phyloP scores from a whole-genome alignment of 2,888 invertebrate genomes.

The Cryptosula pallasiana region DNA sequence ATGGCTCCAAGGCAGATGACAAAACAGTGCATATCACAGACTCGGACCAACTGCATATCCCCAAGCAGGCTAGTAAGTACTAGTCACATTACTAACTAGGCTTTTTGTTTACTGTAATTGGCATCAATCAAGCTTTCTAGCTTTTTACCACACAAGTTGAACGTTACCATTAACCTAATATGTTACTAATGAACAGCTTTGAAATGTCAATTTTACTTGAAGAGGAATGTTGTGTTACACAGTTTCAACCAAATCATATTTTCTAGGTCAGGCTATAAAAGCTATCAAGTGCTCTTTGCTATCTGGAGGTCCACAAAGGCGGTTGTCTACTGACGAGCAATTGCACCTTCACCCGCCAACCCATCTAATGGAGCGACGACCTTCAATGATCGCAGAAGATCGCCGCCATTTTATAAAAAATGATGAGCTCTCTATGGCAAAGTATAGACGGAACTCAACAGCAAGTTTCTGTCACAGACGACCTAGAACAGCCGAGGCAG shows the following conservation, averaged over 20 bases:
- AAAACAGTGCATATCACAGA: neutral
- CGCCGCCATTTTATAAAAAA: neutral
- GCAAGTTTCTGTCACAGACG: too few relatives aligned
- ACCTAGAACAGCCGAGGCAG: too few relatives aligned
- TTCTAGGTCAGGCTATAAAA: neutral
- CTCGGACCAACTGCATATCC: constrained; percentile 7
- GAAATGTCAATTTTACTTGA: too few relatives aligned
- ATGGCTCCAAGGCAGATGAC: constrained; percentile 6
- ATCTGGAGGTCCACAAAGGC: neutral
- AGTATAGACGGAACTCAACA: neutral
- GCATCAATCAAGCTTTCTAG: too few relatives aligned
- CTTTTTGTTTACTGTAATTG: too few relatives aligned
- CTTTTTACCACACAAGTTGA: too few relatives aligned
- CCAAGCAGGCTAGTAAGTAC: too few relatives aligned
- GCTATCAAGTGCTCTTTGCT: constrained; percentile 3
- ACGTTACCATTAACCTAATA: too few relatives aligned
- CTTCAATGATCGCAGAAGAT: constrained; percentile 1
- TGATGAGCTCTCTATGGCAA: neutral
- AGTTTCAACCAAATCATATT: too few relatives aligned
- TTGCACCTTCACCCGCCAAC: neutral
- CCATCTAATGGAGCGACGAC: neutral
- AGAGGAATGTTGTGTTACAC: too few relatives aligned
- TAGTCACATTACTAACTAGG: too few relatives aligned
- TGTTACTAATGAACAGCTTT: too few relatives aligned
- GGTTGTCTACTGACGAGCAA: neutral